Conservation (phyloP, 1,140 invertebrate species). For the Sitophilus oryzae region DNA sequence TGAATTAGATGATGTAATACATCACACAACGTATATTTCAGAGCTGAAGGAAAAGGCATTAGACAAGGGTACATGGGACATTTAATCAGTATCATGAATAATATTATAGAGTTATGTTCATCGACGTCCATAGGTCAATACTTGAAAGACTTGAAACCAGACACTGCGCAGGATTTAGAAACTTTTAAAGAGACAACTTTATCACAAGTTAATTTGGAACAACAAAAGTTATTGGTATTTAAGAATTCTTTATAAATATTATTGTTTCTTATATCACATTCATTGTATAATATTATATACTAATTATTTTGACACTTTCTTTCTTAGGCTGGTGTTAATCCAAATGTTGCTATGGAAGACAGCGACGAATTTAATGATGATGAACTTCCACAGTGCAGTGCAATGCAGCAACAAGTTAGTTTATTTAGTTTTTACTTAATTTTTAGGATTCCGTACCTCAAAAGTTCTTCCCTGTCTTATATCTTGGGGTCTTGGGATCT, state of each 20-base stretch:
- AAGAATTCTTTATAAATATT: too few species aligned
- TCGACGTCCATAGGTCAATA: constrained; percentile 47
- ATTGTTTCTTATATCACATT: too few species aligned
- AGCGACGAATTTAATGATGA: constrained; percentile 37
- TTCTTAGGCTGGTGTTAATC: constrained; percentile 42
- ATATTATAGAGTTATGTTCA: constrained; percentile 50
- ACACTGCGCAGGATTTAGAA: constrained; percentile 55
- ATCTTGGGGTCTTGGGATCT: too few species aligned
- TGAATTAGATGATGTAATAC: not conserved
- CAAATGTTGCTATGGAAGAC: constrained; percentile 32
- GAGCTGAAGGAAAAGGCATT: constrained; percentile 34
- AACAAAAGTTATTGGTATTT: constrained; percentile 53
- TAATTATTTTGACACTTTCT: not conserved
- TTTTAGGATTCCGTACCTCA: too few species aligned
- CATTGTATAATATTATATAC: not conserved
- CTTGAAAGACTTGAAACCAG: constrained; percentile 51
- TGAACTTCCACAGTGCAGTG: constrained; percentile 25
- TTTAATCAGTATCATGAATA: constrained; percentile 51
- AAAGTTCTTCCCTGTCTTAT: too few species aligned
- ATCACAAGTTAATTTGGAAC: constrained; percentile 56
- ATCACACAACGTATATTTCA: constrained; percentile 15
- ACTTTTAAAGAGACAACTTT: constrained; percentile 54
- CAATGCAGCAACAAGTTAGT: constrained; percentile 32
- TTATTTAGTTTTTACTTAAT: too few species aligned
- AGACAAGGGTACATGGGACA: constrained; percentile 52